phyloP scores from a whole-genome alignment of 2,888 invertebrate genomes.

The Hofmannophila pseudospretella region DNA sequence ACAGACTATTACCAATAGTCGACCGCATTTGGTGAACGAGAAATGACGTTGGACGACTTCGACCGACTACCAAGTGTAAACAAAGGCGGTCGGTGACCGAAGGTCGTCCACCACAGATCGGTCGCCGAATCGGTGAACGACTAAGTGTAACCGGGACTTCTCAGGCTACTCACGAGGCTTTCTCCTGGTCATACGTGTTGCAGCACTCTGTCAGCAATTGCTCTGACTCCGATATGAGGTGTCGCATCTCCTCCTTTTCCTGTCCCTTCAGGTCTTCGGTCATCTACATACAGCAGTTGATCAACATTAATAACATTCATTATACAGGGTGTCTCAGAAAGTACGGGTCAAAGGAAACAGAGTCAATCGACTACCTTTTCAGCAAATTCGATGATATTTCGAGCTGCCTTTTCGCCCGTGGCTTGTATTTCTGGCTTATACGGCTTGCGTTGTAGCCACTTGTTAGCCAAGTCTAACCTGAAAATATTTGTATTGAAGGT shows the following conservation, averaged over 20 bases:
- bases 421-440: constrained; percentile 38
- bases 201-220: constrained; percentile 42
- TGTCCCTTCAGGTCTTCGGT: constrained; percentile 38
- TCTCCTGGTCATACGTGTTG: constrained; percentile 44
- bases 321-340: too few species aligned
- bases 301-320: too few species aligned
- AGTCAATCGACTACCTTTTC: too few species aligned
- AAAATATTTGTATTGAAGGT: background rate
- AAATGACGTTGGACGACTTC: too few species aligned
- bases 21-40: too few species aligned
- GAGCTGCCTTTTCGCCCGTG: constrained; percentile 43
- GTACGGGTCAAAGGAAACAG: too few species aligned
- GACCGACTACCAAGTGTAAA: too few species aligned
- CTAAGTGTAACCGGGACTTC: too few species aligned
- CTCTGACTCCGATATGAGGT: constrained; percentile 40
- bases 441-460: constrained; percentile 46
- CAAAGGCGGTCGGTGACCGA: too few species aligned
- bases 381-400: constrained; percentile 43
- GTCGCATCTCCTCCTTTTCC: constrained; percentile 51
- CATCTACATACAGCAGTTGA: constrained; percentile 32
- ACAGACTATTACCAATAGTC: too few species aligned
- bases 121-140: too few species aligned
- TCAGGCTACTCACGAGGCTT: constrained; percentile 47
- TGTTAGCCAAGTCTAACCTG: constrained; percentile 52
- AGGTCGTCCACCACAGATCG: too few species aligned